Percentiles rank a stretch among this genome's conserved stretches.
These are phyloP conservation scores for Leptodactylus fuscus DNA, from an alignment of 2,113 vertebrate genomes.

Conservation along the genomic window DNA sequence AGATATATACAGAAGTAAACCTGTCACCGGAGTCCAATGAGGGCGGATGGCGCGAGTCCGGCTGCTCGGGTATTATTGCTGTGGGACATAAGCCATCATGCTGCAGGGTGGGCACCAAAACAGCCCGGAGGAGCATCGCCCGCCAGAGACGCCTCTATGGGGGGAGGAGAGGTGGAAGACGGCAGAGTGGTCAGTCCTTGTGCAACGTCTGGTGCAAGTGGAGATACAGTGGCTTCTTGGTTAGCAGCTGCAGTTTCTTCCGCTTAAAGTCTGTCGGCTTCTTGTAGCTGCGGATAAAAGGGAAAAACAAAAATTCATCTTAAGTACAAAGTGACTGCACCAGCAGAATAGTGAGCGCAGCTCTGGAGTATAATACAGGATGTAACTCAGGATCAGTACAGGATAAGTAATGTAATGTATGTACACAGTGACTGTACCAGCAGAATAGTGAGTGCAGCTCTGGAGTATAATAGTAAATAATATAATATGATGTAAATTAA, in stretches of 20 bases:
- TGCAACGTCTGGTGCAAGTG: constrained; percentile 95
- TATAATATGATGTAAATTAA: too few relatives aligned
- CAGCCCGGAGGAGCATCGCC: background rate
- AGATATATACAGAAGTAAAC: constrained; percentile 46
- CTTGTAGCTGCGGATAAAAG: constrained; percentile 85
- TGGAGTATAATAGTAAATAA: too few relatives aligned
- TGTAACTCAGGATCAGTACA: too few relatives aligned
- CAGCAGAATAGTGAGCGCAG: too few relatives aligned
- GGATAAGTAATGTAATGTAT: too few relatives aligned
- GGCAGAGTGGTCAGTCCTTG: constrained; percentile 82
- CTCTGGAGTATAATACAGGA: too few relatives aligned
- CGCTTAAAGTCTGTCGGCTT: constrained; percentile 99
- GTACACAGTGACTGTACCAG: too few relatives aligned
- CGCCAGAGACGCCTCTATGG: background rate
- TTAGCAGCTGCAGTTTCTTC: constrained; percentile 96
- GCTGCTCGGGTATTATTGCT: constrained; percentile 31
- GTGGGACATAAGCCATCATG: background rate
- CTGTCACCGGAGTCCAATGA: constrained; percentile 36
- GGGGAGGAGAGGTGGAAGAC: constrained; percentile 59
- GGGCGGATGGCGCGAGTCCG: background rate
- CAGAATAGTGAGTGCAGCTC: too few relatives aligned
- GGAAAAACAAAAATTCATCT: background rate
- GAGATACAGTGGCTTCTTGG: constrained; percentile 98
- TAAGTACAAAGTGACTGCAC: too few relatives aligned
- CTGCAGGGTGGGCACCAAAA: background rate